Conservation (phyloP, 53 echinoderm and acorn worm genomes). For the Stichopus horrens region DNA sequence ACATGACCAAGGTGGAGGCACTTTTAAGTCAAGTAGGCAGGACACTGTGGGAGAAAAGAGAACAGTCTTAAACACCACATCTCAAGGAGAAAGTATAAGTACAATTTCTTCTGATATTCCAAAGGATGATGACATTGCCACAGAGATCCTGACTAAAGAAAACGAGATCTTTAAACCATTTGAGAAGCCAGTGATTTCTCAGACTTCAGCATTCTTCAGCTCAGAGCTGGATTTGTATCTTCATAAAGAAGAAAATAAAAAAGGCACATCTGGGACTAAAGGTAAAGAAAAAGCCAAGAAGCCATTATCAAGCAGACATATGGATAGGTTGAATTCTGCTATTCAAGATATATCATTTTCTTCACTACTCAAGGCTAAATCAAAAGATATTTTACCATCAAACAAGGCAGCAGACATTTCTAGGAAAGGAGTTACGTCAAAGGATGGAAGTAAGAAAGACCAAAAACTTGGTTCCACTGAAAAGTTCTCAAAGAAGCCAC, state of each 20-base stretch:
- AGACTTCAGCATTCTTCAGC: constrained; percentile 89
- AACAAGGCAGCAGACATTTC: neutral
- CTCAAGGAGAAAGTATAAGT: neutral
- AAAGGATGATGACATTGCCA: neutral
- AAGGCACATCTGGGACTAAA: neutral
- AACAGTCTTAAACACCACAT: neutral
- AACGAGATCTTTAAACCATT: constrained; percentile 82
- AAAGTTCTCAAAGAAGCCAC: neutral
- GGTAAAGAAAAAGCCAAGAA: neutral
- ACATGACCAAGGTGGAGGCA: neutral
- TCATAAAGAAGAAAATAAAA: constrained; percentile 46
- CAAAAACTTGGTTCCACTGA: neutral
- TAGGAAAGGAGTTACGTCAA: neutral
- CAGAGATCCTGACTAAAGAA: constrained; percentile 60
- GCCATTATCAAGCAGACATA: constrained; percentile 18
- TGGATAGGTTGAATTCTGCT: constrained; percentile 42
- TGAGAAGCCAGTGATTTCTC: constrained; percentile 72
- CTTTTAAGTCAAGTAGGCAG: neutral
- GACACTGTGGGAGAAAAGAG: neutral
- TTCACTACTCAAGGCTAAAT: constrained; percentile 14
- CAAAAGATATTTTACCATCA: neutral
- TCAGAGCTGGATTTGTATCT: constrained; percentile 76
- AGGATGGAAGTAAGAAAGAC: neutral
- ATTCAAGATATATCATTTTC: constrained; percentile 38
- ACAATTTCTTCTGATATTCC: neutral